These are phyloP conservation scores for Hemithea aestivaria DNA, from an alignment of 2,888 invertebrate genomes.

Conservation along the genomic window DNA sequence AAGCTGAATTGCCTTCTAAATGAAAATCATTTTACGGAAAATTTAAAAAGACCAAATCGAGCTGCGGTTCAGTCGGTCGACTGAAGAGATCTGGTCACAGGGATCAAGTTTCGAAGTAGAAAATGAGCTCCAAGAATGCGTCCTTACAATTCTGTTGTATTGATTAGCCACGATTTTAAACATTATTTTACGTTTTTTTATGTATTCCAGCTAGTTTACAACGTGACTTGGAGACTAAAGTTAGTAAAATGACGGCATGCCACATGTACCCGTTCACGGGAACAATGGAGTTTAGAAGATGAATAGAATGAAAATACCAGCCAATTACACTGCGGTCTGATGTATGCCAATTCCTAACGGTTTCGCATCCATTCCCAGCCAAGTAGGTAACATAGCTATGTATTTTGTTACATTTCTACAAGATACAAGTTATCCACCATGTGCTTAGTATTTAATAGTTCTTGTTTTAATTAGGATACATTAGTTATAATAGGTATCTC, in stretches of 20 bases:
- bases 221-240: not conserved
- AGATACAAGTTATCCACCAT: no score
- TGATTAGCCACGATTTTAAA: no score
- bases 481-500: no score
- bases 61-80: not conserved
- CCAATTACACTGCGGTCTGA: conserved; percentile 12
- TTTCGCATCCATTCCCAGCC: conserved; percentile 4
- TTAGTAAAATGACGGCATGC: conserved; percentile 1
- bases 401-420: no score
- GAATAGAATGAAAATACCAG: conserved; percentile 9
- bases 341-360: conserved; percentile 15
- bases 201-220: not conserved
- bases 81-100: no score
- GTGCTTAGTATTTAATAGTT: no score
- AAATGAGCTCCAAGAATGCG: no score
- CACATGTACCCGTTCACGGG: no score
- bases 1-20: conserved; percentile 20
- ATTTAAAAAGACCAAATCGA: conserved; percentile 1
- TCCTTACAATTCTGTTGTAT: no score
- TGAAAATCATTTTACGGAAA: conserved; percentile 11
- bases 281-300: conserved; percentile 8
- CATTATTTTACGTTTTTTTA: no score
- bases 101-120: no score
- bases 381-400: not conserved
- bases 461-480: no score